phyloP scores from a whole-genome alignment of 2,797 vertebrate genomes.

The Sebastes trivittatus region DNA sequence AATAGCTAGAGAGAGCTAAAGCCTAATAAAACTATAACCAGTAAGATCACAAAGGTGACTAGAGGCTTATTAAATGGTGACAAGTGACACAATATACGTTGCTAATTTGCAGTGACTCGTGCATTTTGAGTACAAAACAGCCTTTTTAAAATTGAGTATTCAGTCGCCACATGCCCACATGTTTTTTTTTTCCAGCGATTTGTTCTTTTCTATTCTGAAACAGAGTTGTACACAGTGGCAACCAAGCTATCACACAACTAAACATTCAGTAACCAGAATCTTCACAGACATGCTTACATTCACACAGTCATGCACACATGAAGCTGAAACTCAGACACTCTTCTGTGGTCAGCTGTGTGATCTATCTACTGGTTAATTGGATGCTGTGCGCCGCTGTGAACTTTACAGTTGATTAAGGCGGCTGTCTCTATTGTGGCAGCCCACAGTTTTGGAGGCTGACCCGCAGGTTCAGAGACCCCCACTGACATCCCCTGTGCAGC shows the following conservation, averaged over 20 bases:
- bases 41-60: not conserved
- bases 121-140: not conserved
- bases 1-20: not conserved
- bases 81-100: not conserved
- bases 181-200: not conserved
- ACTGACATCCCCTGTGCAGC: slow-evolving; percentile 38
- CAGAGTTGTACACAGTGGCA: not conserved
- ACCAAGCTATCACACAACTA: not conserved
- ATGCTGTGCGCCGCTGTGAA: slow-evolving; percentile 54
- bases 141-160: not conserved
- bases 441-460: slow-evolving; percentile 49
- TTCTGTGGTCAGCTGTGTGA: slow-evolving; percentile 42
- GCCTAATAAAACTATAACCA: not conserved
- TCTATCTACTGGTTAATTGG: slow-evolving; percentile 72
- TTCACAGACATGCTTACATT: not conserved
- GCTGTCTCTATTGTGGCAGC: slow-evolving; percentile 40
- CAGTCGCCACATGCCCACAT: not conserved
- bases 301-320: not conserved
- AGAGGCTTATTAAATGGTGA: not conserved
- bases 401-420: slow-evolving; percentile 67
- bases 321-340: not conserved
- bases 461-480: slow-evolving; percentile 46
- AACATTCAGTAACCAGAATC: not conserved
- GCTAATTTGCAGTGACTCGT: not conserved
- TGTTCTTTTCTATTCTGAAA: not conserved